Evolutionary conservation across 2,888 invertebrate species (phyloP), one percentile per base, ranked within the genome.

Genomic region (Mesopsocus fuscifrons): DNA sequence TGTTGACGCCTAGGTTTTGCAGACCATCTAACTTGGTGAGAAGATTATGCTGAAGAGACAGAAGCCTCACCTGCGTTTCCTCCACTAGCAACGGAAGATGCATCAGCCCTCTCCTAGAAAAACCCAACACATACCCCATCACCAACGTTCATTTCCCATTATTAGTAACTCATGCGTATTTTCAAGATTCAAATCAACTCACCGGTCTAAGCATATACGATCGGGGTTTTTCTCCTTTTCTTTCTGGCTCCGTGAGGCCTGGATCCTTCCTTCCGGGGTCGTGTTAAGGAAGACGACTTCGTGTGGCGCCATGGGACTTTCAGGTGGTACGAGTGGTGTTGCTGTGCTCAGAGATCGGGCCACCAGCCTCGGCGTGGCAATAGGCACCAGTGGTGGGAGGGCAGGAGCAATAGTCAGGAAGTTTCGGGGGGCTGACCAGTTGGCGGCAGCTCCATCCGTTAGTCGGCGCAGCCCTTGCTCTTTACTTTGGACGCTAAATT

Each of bases 1-100:
- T 77, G 16, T 72, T 74, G 50, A 85, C 67, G 40, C 57, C 52
- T 45, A 63, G 50, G 48, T 51, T 54, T 54, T 62, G 55, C 4
- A 68, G 60, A 43, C 77, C 75, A 47, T 80, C 72, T 50, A 87
- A 69, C 54, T 72, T 73, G 48, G 71, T 78, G 47, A 94, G 78
- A 54, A 85, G 69, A 66, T 94, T 94, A 63, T 92, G 91, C 58
- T 94, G 92, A 47, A 92, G 68, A 35, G 92, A 92, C 50, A 94
- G 65, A 47, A 92, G 67, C 44, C 88, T 70, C 45, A 91, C 65
- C 49, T 77, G 77, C 16, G 78, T 73, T 56, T 87, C 88, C 42
- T 79, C 81, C 48, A 83, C 77, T 52, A 91, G 75, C 47, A 76
- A 66, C 1, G 91, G 91, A 54, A 89, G 76, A 18, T 74, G 71